Conservation (phyloP, 2,113 vertebrate genomes). For the Xenus cinereus region DNA sequence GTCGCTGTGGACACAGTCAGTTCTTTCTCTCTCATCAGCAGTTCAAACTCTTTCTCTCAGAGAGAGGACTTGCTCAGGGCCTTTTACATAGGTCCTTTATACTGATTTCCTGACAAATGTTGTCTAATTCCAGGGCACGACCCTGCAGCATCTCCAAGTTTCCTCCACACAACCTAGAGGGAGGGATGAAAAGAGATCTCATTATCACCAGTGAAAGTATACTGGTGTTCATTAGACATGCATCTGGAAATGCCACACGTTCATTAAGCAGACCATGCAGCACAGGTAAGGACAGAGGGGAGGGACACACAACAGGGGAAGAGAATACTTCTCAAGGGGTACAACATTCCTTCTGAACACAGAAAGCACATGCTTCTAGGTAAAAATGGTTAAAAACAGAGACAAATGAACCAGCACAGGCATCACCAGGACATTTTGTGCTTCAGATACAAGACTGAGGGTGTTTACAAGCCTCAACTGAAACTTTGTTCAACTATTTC, state of each 20-base stretch:
- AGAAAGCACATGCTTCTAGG: conserved; percentile 47
- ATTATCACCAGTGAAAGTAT: not conserved
- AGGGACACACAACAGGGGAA: not conserved
- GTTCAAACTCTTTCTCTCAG: not conserved
- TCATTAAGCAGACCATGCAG: not conserved
- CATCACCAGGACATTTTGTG: not conserved
- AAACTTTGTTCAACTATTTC: not conserved
- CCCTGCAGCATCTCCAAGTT: conserved; percentile 87
- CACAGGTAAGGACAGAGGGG: not conserved
- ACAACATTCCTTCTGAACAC: conserved; percentile 15
- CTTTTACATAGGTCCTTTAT: conserved; percentile 80
- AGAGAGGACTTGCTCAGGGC: not conserved
- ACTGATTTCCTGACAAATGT: conserved; percentile 81
- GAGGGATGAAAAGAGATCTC: conserved; percentile 28
- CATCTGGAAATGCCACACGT: not conserved
- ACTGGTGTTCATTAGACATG: not conserved
- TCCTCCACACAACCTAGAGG: conserved; percentile 82
- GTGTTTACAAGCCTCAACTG: not conserved
- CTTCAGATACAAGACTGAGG: not conserved
- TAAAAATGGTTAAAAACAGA: not conserved
- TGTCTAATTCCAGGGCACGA: conserved; percentile 86
- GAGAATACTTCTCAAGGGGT: not conserved
- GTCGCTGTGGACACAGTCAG: not conserved
- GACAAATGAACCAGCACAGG: not conserved
- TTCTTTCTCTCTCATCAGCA: not conserved